Evolutionary conservation across 2,113 vertebrate genomes (phyloP).

Genomic region (Peromyscus leucopus): DNA sequence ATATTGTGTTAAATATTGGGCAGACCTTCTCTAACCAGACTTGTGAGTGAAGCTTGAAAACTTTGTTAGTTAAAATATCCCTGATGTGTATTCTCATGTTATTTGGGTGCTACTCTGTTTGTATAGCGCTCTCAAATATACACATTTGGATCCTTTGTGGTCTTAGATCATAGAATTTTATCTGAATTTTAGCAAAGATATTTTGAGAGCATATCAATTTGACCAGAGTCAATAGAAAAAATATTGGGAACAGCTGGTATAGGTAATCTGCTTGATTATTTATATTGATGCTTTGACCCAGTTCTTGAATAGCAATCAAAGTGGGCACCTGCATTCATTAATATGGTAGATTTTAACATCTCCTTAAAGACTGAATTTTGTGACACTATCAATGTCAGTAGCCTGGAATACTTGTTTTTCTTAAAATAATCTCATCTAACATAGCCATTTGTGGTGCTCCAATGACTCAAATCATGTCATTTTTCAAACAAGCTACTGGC

Average conservation of each 20-base stretch:
- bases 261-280: neutral
- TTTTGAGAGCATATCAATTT: neutral
- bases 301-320: neutral
- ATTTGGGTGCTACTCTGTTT: neutral
- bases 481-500: neutral
- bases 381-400: neutral
- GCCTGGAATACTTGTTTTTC: neutral
- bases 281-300: neutral
- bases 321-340: neutral
- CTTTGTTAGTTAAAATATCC: slow-evolving; percentile 22
- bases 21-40: neutral
- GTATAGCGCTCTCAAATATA: neutral
- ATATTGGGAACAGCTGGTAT: neutral
- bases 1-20: neutral
- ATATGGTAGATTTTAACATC: neutral
- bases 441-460: neutral
- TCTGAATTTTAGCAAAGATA: neutral
- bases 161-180: neutral
- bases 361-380: slow-evolving; percentile 29
- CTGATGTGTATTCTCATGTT: neutral
- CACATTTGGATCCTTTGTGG: neutral
- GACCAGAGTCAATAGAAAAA: neutral
- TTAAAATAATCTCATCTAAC: neutral
- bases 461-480: neutral
- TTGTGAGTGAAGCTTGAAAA: slow-evolving; percentile 25